Percentiles rank a stretch among this genome's conserved stretches.
These are phyloP conservation scores for Epirrhoe tristata DNA, from an alignment of 2,888 invertebrate genomes.

Conservation along the genomic window DNA sequence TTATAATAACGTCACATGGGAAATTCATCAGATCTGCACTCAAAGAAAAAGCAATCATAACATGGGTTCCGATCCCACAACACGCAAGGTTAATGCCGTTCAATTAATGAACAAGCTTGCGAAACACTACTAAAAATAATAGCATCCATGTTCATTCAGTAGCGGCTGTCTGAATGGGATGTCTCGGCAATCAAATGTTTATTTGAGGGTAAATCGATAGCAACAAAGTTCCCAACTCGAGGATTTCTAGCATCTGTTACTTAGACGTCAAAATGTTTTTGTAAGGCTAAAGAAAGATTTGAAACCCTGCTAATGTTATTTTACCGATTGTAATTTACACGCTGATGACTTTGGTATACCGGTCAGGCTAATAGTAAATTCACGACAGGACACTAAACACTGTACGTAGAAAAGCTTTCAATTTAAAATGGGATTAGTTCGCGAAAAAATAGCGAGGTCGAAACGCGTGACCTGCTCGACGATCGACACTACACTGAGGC, in stretches of 20 bases:
- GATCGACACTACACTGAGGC: constrained; percentile 61
- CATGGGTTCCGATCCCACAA: constrained; percentile 31
- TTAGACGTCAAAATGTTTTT: constrained; percentile 23
- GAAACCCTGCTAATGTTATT: background rate
- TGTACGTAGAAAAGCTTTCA: constrained; percentile 36
- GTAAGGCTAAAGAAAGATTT: constrained; percentile 12
- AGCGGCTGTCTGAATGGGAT: constrained; percentile 24
- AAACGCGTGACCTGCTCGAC: constrained; percentile 51
- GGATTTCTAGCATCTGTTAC: constrained; percentile 37
- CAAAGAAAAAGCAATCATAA: constrained; percentile 28
- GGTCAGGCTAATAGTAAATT: constrained; percentile 6
- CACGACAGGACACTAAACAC: constrained; percentile 51
- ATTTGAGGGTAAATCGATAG: constrained; percentile 41
- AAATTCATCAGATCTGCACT: constrained; percentile 23
- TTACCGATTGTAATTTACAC: constrained; percentile 17
- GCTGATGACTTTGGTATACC: constrained; percentile 4
- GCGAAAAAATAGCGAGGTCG: constrained; percentile 47
- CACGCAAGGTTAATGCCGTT: constrained; percentile 34
- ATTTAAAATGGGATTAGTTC: constrained; percentile 52
- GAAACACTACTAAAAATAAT: constrained; percentile 41
- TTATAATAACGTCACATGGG: constrained; percentile 24
- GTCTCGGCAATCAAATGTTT: constrained; percentile 28
- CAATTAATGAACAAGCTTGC: constrained; percentile 31
- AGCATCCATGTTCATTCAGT: constrained; percentile 36
- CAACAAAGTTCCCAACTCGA: constrained; percentile 38